Base-by-base conservation (phyloP, 2,113 vertebrate genomes). In the Elachura formosa region DNA sequence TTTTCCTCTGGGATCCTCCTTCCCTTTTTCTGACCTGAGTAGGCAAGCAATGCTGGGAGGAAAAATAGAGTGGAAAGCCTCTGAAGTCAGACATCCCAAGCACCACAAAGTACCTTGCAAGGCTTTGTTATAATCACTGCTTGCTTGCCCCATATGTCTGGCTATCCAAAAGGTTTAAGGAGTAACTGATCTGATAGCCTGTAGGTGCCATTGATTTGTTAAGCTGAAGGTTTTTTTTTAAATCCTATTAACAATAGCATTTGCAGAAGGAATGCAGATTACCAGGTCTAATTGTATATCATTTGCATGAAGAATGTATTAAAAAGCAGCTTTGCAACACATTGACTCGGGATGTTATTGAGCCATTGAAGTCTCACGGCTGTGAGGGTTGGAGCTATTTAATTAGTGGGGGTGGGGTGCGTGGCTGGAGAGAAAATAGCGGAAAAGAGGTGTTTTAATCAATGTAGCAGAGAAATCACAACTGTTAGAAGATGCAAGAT, bases 271-370 rank as follows among this genome's bases (percentile, higher is more conserved):
- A 95, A 96, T 96, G 96, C 96, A 97, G 96, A 97, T 96, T 96
- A 97, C 91, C 77, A 90, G 90, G 94, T 96, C 95, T 96, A 96
- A 96, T 97, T 97, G 96, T 96, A 97, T 96, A 96, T 96, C 94
- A 96, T 97, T 97, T 97, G 94, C 96, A 96, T 96, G 96, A 96
- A 96, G 95, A 97, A 96, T 96, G 92, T 96, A 96, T 96, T 96
- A 94, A 96, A 97, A 96, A 96, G 93, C 96, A 92, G 96, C 95
- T 96, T 96, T 91, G 86, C 87, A 95, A 96, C 95, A 96, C 96
- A 96, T 96, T 96, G 96, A 96, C 96, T 96, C 48, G 26, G 95
- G 92, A 96, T 96, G 88, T 96, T 96, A 96, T 96, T 93, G 93
- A 97, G 90, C 90, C 80, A 95, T 96, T 97, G 95, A 97, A 95